Percentiles rank a stretch among this genome's conserved stretches.
These are phyloP conservation scores for Argyrosomus japonicus DNA, from an alignment of 2,113 vertebrate genomes.

Conservation along the genomic window DNA sequence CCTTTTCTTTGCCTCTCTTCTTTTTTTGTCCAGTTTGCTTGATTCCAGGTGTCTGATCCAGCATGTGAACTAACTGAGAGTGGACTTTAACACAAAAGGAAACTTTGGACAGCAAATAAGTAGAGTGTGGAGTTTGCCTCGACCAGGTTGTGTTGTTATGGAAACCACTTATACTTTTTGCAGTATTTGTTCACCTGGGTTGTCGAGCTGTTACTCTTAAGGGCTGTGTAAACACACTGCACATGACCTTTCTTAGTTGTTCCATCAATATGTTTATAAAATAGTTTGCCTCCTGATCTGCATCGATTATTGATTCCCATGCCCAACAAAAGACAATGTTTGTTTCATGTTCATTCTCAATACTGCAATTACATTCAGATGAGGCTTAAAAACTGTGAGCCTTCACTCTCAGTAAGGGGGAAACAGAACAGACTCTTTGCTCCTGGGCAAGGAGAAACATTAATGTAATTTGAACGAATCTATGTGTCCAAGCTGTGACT, in stretches of 20 bases:
- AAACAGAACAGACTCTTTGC: conserved; percentile 63
- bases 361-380: conserved; percentile 18
- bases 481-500: conserved; percentile 37
- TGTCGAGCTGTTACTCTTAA: conserved; percentile 12
- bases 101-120: conserved; percentile 38
- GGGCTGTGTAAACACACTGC: conserved; percentile 15
- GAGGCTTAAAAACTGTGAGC: conserved; percentile 15
- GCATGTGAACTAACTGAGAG: neutral
- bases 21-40: neutral
- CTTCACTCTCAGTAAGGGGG: conserved; percentile 49
- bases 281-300: neutral
- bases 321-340: neutral
- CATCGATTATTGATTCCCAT: conserved; percentile 24
- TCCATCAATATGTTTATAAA: conserved; percentile 1
- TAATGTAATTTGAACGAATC: conserved; percentile 49
- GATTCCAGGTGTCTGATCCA: conserved; percentile 6
- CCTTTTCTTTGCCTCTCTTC: neutral
- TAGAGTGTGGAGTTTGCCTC: conserved; percentile 9
- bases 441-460: conserved; percentile 30
- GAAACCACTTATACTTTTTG: conserved; percentile 62
- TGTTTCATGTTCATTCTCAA: conserved; percentile 26
- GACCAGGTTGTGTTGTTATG: conserved; percentile 42
- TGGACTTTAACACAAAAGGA: conserved; percentile 23
- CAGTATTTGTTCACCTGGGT: conserved; percentile 60
- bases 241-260: conserved; percentile 9